A percentile compares a stretch with the other conserved stretches of the same genome.
Conservation (phyloP, 2,888 invertebrate genomes). For the Eilema caniola region DNA sequence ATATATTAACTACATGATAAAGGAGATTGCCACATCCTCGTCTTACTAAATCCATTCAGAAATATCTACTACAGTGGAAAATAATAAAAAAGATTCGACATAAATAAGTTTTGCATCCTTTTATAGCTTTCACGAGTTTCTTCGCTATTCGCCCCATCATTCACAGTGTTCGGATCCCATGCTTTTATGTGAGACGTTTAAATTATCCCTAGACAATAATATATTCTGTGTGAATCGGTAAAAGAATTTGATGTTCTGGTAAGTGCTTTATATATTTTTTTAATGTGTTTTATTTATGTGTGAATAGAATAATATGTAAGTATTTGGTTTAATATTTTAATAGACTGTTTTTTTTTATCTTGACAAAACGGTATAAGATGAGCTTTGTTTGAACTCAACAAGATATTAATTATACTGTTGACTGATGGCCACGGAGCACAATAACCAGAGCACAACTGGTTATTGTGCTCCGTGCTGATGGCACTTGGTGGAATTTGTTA, state of each 20-base stretch:
- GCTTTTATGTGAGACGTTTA: constrained; percentile 36
- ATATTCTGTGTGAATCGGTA: not conserved
- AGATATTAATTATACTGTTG: no score
- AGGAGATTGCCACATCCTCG: constrained; percentile 36
- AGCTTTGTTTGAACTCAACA: no score
- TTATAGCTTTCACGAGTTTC: constrained; percentile 40
- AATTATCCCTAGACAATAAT: constrained; percentile 4
- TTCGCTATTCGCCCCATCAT: constrained; percentile 36
- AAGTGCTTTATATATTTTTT: not conserved
- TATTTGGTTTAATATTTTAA: no score
- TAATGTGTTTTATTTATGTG: not conserved
- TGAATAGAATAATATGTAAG: no score
- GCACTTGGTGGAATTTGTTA: no score
- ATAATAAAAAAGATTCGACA: constrained; percentile 61
- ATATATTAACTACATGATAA: not conserved
- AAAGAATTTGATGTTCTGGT: not conserved
- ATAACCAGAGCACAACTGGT: no score
- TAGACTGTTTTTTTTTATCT: no score
- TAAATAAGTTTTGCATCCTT: constrained; percentile 58
- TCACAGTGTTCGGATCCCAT: constrained; percentile 33
- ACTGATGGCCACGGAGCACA: no score
- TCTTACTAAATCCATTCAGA: constrained; percentile 29
- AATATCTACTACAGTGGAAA: constrained; percentile 51
- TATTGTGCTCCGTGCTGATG: no score
- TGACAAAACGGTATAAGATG: no score